Evolutionary conservation across 2,113 vertebrate genomes (phyloP), one percentile per base, ranked within the genome.

Genomic region (Channa argus): DNA sequence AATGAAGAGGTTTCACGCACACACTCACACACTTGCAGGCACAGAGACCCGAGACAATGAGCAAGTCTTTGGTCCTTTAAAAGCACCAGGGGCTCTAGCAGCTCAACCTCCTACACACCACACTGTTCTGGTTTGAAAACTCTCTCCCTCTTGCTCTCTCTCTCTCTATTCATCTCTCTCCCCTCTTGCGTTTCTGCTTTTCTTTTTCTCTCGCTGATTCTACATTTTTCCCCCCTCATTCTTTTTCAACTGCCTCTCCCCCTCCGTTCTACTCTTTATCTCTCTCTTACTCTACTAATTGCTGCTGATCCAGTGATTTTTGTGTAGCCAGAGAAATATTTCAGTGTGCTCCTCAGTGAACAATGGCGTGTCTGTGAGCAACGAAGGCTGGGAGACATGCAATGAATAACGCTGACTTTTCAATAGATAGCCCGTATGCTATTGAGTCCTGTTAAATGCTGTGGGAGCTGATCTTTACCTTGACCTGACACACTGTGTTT

Each of bases 291-390:
- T 84, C 86, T 80, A 86, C 89, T 92, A 91, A 92, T 87, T 87
- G 92, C 88, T 91, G 90, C 90, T 91, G 91, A 93, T 92, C 87
- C 86, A 84, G 88, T 91, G 82, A 87, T 91, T 92, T 92, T 82
- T 84, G 86, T 80, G 84, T 83, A 90, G 88, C 85, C 74, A 73
- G 79, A 91, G 86, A 92, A 91, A 91, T 91, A 88, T 91, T 91
- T 90, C 87, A 87, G 85, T 38, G 59, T 64, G 74, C 83, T 86
- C 82, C 84, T 82, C 71, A 56, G 71, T 86, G 89, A 92, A 92
- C 89, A 92, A 92, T 92, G 83, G 86, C 58, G 44, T 70, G 85
- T 90, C 83, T 55, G 86, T 33, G 73, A 86, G 87, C 74, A 71
- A 60, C 38, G 71, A 74, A 75, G 83, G 67, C 80, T 86, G 71